phyloP scores from a whole-genome alignment of 2,888 invertebrate genomes.

The Poecilus cupreus region DNA sequence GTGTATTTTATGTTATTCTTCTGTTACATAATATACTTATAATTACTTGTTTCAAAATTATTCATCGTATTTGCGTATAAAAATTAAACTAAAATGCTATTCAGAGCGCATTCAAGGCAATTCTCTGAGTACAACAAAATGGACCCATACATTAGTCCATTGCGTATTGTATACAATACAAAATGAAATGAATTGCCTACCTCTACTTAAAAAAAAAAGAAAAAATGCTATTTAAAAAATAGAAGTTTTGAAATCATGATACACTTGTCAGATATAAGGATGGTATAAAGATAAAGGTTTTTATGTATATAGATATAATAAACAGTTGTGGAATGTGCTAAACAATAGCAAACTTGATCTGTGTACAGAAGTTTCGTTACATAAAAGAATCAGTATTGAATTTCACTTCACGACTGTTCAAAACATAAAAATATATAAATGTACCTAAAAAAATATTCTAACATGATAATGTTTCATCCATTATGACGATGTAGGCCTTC shows the following conservation, averaged over 20 bases:
- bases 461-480: slow-evolving; percentile 49
- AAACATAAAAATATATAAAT: slow-evolving; percentile 41
- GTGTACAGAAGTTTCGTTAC: slow-evolving; percentile 34
- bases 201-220: background rate
- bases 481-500: slow-evolving; percentile 63
- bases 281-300: slow-evolving; percentile 45
- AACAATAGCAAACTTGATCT: slow-evolving; percentile 56
- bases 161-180: slow-evolving; percentile 39
- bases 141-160: slow-evolving; percentile 54
- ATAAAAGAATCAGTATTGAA: slow-evolving; percentile 10
- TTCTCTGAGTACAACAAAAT: slow-evolving; percentile 54
- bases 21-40: slow-evolving; percentile 52
- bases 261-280: slow-evolving; percentile 31
- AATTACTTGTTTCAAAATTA: slow-evolving; percentile 54
- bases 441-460: slow-evolving; percentile 53
- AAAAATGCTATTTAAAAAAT: slow-evolving; percentile 24
- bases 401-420: slow-evolving; percentile 13
- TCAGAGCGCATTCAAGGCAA: slow-evolving; percentile 32
- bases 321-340: slow-evolving; percentile 56
- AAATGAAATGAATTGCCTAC: slow-evolving; percentile 35
- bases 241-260: slow-evolving; percentile 8
- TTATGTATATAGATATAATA: slow-evolving; percentile 47
- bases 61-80: slow-evolving; percentile 59
- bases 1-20: slow-evolving; percentile 37
- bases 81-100: slow-evolving; percentile 57